phyloP scores from a whole-genome alignment of 1,140 invertebrate species.

The Drosophila nebulosa region DNA sequence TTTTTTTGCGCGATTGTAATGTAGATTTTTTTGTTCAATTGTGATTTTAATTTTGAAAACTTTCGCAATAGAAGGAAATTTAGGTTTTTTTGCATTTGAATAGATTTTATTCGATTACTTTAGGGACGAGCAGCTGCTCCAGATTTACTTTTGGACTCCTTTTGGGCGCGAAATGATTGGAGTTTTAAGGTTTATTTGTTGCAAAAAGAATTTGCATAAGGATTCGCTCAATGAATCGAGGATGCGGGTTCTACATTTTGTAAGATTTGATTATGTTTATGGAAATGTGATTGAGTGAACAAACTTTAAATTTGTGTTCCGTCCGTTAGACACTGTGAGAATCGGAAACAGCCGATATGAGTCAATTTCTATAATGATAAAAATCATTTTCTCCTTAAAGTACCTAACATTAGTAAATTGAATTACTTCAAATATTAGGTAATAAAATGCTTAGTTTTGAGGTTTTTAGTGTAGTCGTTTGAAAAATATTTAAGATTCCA shows the following conservation, averaged over 20 bases:
- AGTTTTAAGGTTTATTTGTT: constrained; percentile 5
- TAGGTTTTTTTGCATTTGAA: constrained; percentile 69
- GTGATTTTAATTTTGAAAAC: constrained; percentile 66
- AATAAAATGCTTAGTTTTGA: too few species aligned
- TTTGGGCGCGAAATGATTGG: constrained; percentile 1
- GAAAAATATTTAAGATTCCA: too few species aligned
- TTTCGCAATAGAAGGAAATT: constrained; percentile 41
- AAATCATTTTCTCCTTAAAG: too few species aligned
- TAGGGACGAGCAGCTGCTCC: constrained; percentile 44
- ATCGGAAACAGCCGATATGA: too few species aligned
- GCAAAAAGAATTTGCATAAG: constrained; percentile 48
- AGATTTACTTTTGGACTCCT: constrained; percentile 20
- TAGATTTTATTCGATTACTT: constrained; percentile 57
- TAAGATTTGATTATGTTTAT: constrained; percentile 35
- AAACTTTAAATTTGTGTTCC: constrained; percentile 7
- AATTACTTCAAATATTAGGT: too few species aligned
- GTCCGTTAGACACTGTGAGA: constrained; percentile 25
- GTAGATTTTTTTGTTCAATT: constrained; percentile 73
- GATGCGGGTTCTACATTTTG: constrained; percentile 36
- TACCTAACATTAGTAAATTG: too few species aligned
- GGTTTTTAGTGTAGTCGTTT: too few species aligned
- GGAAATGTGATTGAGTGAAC: constrained; percentile 18
- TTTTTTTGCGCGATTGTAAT: constrained; percentile 74
- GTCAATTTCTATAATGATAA: too few species aligned
- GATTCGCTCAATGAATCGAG: constrained; percentile 3